Conservation (phyloP, 2,113 vertebrate species). For the Astur gentilis region DNA sequence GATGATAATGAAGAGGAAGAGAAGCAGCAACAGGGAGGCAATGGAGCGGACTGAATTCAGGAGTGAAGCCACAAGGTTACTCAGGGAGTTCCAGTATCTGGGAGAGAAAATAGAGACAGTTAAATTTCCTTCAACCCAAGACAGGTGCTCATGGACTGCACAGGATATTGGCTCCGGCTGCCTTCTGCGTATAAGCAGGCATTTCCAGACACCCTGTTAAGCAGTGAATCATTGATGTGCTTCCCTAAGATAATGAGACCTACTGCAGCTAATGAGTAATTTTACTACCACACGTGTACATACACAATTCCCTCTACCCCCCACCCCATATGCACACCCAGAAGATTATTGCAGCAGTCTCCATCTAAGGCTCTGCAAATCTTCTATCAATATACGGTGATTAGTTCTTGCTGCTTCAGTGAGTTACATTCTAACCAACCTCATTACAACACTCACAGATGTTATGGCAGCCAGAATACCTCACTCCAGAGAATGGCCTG, state of each 20-base stretch:
- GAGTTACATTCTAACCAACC: slow-evolving; percentile 23
- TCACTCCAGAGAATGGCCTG: slow-evolving; percentile 28
- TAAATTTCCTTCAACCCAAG: neutral
- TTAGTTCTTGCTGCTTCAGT: slow-evolving; percentile 38
- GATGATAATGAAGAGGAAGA: slow-evolving; percentile 99
- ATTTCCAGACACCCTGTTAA: slow-evolving; percentile 44
- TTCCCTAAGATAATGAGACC: slow-evolving; percentile 40
- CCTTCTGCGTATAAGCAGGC: neutral
- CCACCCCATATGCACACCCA: neutral
- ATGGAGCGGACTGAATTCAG: slow-evolving; percentile 99
- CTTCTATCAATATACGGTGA: neutral
- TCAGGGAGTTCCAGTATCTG: slow-evolving; percentile 98
- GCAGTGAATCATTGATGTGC: slow-evolving; percentile 41
- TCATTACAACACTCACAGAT: slow-evolving; percentile 31
- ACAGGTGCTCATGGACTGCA: neutral
- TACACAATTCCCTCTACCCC: neutral
- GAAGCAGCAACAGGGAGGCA: slow-evolving; percentile 92
- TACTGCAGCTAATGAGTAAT: slow-evolving; percentile 50
- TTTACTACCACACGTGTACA: slow-evolving; percentile 41
- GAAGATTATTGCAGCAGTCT: slow-evolving; percentile 25
- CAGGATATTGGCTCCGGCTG: slow-evolving; percentile 1
- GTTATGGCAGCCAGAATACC: neutral
- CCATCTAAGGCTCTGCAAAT: neutral
- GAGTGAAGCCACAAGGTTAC: slow-evolving; percentile 96
- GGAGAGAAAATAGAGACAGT: neutral